Evolutionary conservation across 2,113 vertebrate species (phyloP).

Genomic region (Pterocles burchelli): DNA sequence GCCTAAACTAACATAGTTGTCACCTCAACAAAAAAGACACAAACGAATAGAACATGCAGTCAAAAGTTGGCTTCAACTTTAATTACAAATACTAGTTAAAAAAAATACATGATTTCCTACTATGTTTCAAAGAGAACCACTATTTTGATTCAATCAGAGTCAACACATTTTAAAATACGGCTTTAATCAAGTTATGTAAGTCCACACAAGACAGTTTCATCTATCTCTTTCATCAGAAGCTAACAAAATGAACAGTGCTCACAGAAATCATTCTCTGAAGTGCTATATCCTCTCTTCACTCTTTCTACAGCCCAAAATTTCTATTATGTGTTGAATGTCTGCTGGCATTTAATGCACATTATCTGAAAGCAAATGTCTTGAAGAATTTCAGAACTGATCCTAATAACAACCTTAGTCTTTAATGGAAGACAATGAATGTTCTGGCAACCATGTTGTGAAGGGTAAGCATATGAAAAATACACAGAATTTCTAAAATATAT

Average conservation of each 20-base stretch:
- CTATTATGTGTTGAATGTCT: background rate
- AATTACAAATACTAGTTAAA: background rate
- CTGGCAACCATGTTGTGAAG: background rate
- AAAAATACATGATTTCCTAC: background rate
- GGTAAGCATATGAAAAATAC: background rate
- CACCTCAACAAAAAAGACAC: background rate
- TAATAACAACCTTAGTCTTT: background rate
- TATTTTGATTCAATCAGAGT: background rate
- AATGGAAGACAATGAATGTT: background rate
- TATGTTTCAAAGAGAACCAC: background rate
- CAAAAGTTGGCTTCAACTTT: background rate
- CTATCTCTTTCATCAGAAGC: background rate
- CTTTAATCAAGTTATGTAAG: background rate
- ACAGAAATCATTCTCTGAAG: background rate
- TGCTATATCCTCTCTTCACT: background rate
- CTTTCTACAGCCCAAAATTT: background rate
- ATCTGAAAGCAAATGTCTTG: conserved; percentile 12
- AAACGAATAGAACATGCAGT: background rate
- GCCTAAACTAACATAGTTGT: background rate
- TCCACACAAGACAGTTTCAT: background rate
- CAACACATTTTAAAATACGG: background rate
- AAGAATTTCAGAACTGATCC: background rate
- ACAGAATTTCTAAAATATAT: background rate
- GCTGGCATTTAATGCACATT: conserved; percentile 19
- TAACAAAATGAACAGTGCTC: background rate